Base-by-base conservation (phyloP, 2,797 vertebrate genomes). In the Chaunax sp. region DNA sequence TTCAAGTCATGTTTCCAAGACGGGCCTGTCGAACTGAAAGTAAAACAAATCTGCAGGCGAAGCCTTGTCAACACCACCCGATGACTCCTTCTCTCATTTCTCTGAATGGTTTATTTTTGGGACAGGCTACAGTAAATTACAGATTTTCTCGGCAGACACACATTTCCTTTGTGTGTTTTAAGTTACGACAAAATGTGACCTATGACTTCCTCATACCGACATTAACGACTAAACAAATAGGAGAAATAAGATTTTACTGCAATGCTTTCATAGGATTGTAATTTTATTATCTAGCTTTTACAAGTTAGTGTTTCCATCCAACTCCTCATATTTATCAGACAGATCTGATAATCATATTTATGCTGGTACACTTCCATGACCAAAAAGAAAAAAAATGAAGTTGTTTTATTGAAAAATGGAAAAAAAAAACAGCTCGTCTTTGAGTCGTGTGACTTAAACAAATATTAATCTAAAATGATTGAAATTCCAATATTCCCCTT, bases 1-100 rank as follows among this genome's bases (percentile, higher is more conserved):
- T 52, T 73, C 57, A 25, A 72, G 53, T 57, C 38, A 40, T 49
- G 72, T 53, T 75, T 77, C 71, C 56, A 73, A 28, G 52, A 79
- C 10, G 50, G 61, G 45, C 64, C 61, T 23, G 30, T 75, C 75
- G 65, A 85, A 71, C 43, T 44, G 88, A 86, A 83, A 78, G 68
- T 82, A 61, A 82, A 86, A 87, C 75, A 87, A 88, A 87, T 79
- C 65, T 2, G 4, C 44, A 54, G 64, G 60, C 56, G 73, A 63
- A 60, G 62, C 54, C 87, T 81, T 85, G 83, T 90, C 87, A 85
- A 13, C 37, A 69, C 35, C 87, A 89, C 81, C 84, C 84, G 89
- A 88, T 73, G 63, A 75, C 75, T 14, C 61, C 65, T 60, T 66
- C 56, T 61, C 60, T 82, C 44, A 72, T 69, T 56, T 56, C 14